phyloP scores from a whole-genome alignment of 2,888 invertebrate species.

The Oscheius sp. region DNA sequence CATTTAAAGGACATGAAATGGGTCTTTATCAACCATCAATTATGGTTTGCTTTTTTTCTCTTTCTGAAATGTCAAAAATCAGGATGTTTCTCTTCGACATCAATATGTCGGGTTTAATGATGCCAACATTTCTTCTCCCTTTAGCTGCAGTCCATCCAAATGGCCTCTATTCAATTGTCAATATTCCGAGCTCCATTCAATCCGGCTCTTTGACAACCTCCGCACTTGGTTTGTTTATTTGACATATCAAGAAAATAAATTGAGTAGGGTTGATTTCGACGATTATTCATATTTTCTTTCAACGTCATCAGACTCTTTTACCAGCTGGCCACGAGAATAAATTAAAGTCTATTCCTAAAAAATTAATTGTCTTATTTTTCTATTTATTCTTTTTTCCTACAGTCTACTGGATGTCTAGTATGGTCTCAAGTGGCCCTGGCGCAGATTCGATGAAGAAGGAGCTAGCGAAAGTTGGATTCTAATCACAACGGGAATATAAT shows the following conservation, averaged over 20 bases:
- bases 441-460: not conserved
- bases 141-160: not conserved
- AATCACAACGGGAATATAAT: not conserved
- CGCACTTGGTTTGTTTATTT: too few relatives aligned
- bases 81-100: not conserved
- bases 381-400: not conserved
- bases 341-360: not conserved
- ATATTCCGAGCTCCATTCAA: not conserved
- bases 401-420: not conserved
- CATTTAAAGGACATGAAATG: not conserved
- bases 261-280: not conserved
- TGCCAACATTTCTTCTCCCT: not conserved
- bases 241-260: too few relatives aligned
- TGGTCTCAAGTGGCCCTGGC: not conserved
- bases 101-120: not conserved
- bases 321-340: not conserved
- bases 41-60: not conserved
- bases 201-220: not conserved
- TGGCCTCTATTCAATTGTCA: not conserved
- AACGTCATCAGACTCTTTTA: slow-evolving; percentile 2
- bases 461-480: not conserved
- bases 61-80: not conserved
- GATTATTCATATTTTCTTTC: slow-evolving; percentile 2
- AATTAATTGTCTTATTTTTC: not conserved
- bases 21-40: not conserved